Evolutionary conservation across 2,888 invertebrate species (phyloP), one percentile per base, ranked within the genome.

Genomic region (Ophonus ardosiacus): DNA sequence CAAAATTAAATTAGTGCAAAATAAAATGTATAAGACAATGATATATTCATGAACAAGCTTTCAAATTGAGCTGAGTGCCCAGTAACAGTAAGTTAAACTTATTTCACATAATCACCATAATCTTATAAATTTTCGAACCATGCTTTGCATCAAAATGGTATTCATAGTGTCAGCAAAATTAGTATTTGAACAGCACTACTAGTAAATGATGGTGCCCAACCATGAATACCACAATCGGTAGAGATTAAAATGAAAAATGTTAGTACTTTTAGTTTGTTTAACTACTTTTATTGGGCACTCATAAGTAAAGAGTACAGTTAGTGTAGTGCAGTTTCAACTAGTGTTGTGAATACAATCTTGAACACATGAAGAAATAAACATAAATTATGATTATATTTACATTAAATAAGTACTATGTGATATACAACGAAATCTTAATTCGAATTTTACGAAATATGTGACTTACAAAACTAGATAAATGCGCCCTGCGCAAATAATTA

Each of bases 231-330:
- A 86, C 17, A 17, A 81, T 57, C 74, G 65, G 51, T 65, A 56
- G 61, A 81, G 61, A 76, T 84, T 85, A 65, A 79, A 86, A 84
- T 87, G 87, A 86, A 87, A 90, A 89, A 89, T 74, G 88, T 90
- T 90, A 90, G 88, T 89, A 83, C n/a, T 79, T 68, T 85, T 80
- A 89, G 87, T 90, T 90, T 90, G 89, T 90, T 89, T 89, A 90
- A 90, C 89, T 89, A 88, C 89, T 88, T 90, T 91, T 91, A 91
- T 91, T 91, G 91, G 91, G 91, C 91, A 91, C 91, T 91, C 91
- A 90, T 88, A 88, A 79, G 57, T 84, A 43, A 61, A 74, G 76
- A 59, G 84, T 84, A 78, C 83, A 85, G 43, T 79, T 76, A 81
- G 76, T 84, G 63, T 65, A 80, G 85, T 80, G 80, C 79, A 80